Base-by-base conservation (phyloP, 2,888 invertebrate species). In the Mythimna vitellina region DNA sequence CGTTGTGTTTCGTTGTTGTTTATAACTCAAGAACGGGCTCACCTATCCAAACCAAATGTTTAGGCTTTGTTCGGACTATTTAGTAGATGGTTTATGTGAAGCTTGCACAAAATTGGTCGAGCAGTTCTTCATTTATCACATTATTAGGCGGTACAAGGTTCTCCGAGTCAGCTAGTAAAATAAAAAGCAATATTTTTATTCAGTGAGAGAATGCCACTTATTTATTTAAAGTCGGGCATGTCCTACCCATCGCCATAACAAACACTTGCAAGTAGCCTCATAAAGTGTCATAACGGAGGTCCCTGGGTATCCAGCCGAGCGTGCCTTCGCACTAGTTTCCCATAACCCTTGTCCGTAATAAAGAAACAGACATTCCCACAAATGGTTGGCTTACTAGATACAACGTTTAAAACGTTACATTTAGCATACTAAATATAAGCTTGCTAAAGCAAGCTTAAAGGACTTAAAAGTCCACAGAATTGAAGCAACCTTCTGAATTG, bases 341-440 rank as follows among this genome's bases (percentile, higher is more conserved):
- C 22, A 67, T 65, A 64, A 51, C 14, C n/a, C 38, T 58, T 2
- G 29, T 62, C 62, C 62, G 62, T 76, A 81, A 79, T 82, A 82
- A 83, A 77, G 72, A 75, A 81, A 78, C 65, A 57, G 60, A 73
- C 54, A 77, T 78, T 65, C 49, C 65, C 32, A 71, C 68, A 65
- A 70, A 78, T 65, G 65, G 14, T 22, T 25, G 22, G 57, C 46
- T 65, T 49, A 49, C n/a, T 73, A n/a, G 8, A 12, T 17, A 14
- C 20, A 46, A 42, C 32, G 22, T 12, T 14, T 56, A n/a, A n/a
- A 35, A 53, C 12, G 12, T 54, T 29, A 53, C 35, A 58, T 42
- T 54, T 20, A 60, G 12, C 57, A 8, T 25, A n/a, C n/a, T n/a
- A n/a, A n/a, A n/a, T n/a, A n/a, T n/a, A n/a, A n/a, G n/a, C n/a